Percentiles rank a stretch among this genome's conserved stretches.
phyloP scores from a whole-genome alignment of 2,113 vertebrate species.

The Syngnathus scovelli region DNA sequence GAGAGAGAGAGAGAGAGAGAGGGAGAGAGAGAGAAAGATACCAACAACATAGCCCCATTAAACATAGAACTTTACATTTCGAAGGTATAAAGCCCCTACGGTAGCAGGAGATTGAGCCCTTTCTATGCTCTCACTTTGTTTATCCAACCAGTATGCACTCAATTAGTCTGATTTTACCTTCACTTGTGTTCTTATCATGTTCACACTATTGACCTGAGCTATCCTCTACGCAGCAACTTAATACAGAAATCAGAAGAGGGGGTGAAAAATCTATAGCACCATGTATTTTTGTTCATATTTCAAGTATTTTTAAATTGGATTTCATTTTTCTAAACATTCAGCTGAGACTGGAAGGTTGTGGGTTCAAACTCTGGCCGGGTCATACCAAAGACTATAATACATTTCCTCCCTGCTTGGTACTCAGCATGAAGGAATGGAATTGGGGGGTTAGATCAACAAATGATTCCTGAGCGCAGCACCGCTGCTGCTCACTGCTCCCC shows the following conservation, averaged over 20 bases:
- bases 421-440: too few relatives aligned
- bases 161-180: neutral
- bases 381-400: too few relatives aligned
- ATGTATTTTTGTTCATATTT: neutral
- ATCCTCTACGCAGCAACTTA: slow-evolving; percentile 2
- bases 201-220: neutral
- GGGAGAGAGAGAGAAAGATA: too few relatives aligned
- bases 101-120: slow-evolving; percentile 28
- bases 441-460: too few relatives aligned
- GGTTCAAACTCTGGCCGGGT: too few relatives aligned
- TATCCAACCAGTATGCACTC: slow-evolving; percentile 1
- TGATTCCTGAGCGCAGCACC: too few relatives aligned
- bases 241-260: slow-evolving; percentile 1
- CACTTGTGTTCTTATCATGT: neutral
- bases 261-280: slow-evolving; percentile 22
- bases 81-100: slow-evolving; percentile 6
- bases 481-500: too few relatives aligned
- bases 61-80: slow-evolving; percentile 10
- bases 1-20: too few relatives aligned
- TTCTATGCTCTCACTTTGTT: slow-evolving; percentile 11
- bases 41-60: neutral
- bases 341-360: too few relatives aligned
- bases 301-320: neutral
- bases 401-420: too few relatives aligned
- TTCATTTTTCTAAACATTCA: neutral